phyloP scores from a whole-genome alignment of 1,140 invertebrate species.

The Drosophila ercepeae region DNA sequence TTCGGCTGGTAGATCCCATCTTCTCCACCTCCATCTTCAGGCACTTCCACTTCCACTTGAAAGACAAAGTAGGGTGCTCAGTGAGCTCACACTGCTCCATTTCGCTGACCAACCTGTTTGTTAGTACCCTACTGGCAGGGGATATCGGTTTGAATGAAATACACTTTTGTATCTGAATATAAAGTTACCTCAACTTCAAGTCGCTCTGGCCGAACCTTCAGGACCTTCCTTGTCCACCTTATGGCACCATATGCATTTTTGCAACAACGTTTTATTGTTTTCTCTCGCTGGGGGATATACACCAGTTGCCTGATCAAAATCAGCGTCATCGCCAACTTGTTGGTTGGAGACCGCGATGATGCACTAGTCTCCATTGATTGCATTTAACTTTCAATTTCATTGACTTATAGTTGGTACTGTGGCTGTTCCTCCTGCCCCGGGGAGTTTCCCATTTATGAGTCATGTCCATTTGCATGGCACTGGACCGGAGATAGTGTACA shows the following conservation, averaged over 20 bases:
- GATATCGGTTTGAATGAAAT: background rate
- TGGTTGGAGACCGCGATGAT: slow-evolving; percentile 33
- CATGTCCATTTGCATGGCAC: slow-evolving; percentile 57
- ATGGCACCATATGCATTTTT: slow-evolving; percentile 26
- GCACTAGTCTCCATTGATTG: slow-evolving; percentile 58
- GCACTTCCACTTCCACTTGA: slow-evolving; percentile 57
- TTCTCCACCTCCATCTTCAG: slow-evolving; percentile 15
- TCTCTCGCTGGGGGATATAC: slow-evolving; percentile 6
- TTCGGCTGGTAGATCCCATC: background rate
- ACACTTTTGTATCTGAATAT: background rate
- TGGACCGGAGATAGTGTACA: slow-evolving; percentile 19
- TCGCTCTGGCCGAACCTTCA: background rate
- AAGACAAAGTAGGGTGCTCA: slow-evolving; percentile 71
- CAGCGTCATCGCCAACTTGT: slow-evolving; percentile 27
- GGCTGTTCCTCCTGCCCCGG: slow-evolving; percentile 16
- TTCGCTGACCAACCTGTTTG: slow-evolving; percentile 73
- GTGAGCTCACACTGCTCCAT: slow-evolving; percentile 63
- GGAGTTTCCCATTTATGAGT: slow-evolving; percentile 72
- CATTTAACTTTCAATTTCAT: slow-evolving; percentile 71
- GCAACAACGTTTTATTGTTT: slow-evolving; percentile 15
- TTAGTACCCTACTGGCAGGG: background rate
- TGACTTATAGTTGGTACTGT: slow-evolving; percentile 33
- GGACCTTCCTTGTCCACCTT: slow-evolving; percentile 4
- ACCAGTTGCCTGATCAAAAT: slow-evolving; percentile 45
- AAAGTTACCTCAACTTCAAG: background rate